These are phyloP conservation scores for Sturnus vulgaris DNA, from an alignment of 2,113 vertebrate genomes.

Conservation along the genomic window DNA sequence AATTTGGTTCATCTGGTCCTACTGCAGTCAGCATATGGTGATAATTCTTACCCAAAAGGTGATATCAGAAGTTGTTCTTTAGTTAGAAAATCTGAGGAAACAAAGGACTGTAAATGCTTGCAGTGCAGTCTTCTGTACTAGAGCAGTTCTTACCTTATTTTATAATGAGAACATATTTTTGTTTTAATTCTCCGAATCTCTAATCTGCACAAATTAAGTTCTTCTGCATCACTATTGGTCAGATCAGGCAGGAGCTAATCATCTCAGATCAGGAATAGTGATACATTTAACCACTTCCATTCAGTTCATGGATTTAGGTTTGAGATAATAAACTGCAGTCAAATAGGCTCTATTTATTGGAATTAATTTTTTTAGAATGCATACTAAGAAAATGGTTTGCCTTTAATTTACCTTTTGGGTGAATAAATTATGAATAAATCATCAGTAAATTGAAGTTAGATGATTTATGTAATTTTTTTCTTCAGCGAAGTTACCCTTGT, in stretches of 20 bases:
- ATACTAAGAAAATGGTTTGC: neutral
- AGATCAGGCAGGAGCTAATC: neutral
- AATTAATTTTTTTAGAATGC: neutral
- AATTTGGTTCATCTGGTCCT: neutral
- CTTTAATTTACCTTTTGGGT: neutral
- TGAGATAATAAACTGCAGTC: neutral
- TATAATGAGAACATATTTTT: neutral
- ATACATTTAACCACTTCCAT: neutral
- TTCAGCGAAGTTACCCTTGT: neutral
- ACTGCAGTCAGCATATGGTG: neutral
- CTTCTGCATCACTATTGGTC: neutral
- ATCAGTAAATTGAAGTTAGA: neutral
- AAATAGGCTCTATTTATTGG: neutral
- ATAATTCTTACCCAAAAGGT: neutral
- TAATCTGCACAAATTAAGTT: neutral
- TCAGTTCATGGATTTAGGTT: neutral
- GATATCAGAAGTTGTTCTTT: neutral
- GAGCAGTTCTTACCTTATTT: neutral
- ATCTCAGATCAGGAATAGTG: neutral
- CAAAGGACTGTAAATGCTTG: neutral
- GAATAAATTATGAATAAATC: neutral
- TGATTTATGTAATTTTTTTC: neutral
- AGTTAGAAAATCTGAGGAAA: neutral
- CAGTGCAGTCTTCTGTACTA: neutral
- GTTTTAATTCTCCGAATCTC: neutral